A percentile compares a stretch with the other conserved stretches of the same genome.
These are phyloP conservation scores for Diorhabda elongata DNA, from an alignment of 1,140 invertebrate genomes.

Conservation along the genomic window DNA sequence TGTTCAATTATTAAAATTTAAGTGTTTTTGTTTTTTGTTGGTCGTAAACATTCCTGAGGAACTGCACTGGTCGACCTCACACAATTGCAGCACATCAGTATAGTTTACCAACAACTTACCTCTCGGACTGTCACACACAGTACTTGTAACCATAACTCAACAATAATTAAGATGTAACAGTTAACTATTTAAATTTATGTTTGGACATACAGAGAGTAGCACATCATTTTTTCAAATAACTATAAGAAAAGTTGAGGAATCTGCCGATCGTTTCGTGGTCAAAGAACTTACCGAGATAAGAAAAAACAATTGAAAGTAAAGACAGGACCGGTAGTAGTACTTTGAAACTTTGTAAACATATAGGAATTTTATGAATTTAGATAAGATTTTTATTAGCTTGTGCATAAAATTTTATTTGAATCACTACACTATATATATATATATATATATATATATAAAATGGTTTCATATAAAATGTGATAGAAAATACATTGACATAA, in stretches of 20 bases:
- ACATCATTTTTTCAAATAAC: constrained; percentile 12
- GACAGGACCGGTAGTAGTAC: background rate
- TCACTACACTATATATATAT: no score
- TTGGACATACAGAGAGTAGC: constrained; percentile 10
- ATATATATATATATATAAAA: no score
- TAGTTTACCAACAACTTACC: constrained; percentile 4
- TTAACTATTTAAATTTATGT: constrained; percentile 18
- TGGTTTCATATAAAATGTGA: no score
- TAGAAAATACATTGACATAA: no score
- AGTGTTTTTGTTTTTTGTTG: no score
- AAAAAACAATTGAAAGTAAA: background rate
- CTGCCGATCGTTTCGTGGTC: constrained; percentile 1
- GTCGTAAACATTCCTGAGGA: background rate
- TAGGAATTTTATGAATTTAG: no score
- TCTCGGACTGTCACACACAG: constrained; percentile 12
- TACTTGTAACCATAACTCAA: constrained; percentile 4
- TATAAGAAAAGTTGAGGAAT: constrained; percentile 9
- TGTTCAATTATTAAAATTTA: no score
- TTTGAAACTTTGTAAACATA: no score
- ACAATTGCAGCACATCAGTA: background rate
- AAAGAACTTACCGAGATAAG: background rate
- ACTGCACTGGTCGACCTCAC: constrained; percentile 1
- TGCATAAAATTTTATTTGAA: no score
- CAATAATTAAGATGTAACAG: constrained; percentile 16
- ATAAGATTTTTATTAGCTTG: no score